Evolutionary conservation across 2,888 invertebrate genomes (phyloP).

Genomic region (Pemphredon lugubris): DNA sequence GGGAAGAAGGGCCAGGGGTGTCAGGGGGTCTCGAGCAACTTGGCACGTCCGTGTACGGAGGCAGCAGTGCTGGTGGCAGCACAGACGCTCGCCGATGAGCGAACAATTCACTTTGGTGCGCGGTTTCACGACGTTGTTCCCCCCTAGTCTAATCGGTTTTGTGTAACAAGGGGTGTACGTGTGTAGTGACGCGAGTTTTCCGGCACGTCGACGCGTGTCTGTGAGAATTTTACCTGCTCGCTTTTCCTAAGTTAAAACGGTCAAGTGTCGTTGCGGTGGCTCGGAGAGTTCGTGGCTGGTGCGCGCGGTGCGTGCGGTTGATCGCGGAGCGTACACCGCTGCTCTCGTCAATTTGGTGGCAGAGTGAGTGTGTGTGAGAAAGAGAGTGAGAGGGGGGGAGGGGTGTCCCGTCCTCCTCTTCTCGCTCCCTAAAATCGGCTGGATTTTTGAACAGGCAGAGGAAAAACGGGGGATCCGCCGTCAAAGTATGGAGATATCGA

Average conservation of each 20-base stretch:
- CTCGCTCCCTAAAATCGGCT: slow-evolving; percentile 54
- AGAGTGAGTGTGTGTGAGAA: slow-evolving; percentile 56
- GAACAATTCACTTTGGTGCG: slow-evolving; percentile 62
- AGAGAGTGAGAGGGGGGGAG: slow-evolving; percentile 61
- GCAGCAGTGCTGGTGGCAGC: slow-evolving; percentile 60
- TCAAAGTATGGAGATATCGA: slow-evolving; percentile 84
- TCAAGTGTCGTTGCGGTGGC: slow-evolving; percentile 53
- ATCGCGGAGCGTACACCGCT: slow-evolving; percentile 58
- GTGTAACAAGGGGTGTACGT: slow-evolving; percentile 55
- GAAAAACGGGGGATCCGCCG: slow-evolving; percentile 38
- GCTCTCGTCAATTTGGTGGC: slow-evolving; percentile 62
- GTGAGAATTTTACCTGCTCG: slow-evolving; percentile 45
- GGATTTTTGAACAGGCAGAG: slow-evolving; percentile 54
- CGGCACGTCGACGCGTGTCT: slow-evolving; percentile 35
- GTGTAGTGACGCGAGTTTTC: slow-evolving; percentile 30
- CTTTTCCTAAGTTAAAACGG: slow-evolving; percentile 40
- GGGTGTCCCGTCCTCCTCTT: slow-evolving; percentile 60
- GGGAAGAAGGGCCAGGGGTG: slow-evolving; percentile 44
- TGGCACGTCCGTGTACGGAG: slow-evolving; percentile 63
- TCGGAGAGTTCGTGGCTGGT: slow-evolving; percentile 48
- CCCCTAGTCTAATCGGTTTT: slow-evolving; percentile 21
- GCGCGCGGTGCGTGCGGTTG: slow-evolving; percentile 58
- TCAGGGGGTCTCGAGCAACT: slow-evolving; percentile 61
- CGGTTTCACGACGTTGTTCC: slow-evolving; percentile 55
- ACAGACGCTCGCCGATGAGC: slow-evolving; percentile 64